A percentile compares a stretch with the other conserved stretches of the same genome.
Conservation (phyloP, 2,888 invertebrate genomes). For the Zygaena filipendulae region DNA sequence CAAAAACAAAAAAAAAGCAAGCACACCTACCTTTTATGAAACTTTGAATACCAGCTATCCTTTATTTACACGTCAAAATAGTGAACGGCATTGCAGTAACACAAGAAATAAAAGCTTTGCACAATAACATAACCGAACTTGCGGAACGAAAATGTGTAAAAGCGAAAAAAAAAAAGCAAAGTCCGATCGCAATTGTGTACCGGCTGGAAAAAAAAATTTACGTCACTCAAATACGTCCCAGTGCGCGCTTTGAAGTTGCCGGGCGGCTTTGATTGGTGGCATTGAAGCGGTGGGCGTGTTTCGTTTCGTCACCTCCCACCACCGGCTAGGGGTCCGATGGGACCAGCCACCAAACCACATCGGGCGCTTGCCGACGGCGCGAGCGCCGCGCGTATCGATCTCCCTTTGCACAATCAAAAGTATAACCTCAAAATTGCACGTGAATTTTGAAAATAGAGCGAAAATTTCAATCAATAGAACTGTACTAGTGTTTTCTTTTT, state of each 20-base stretch:
- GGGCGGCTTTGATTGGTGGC: slow-evolving; percentile 34
- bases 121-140: no score
- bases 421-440: slow-evolving; percentile 33
- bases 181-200: slow-evolving; percentile 40
- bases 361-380: slow-evolving; percentile 61
- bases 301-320: slow-evolving; percentile 39
- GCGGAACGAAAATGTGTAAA: slow-evolving; percentile 26
- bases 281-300: slow-evolving; percentile 40
- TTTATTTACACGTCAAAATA: slow-evolving; percentile 37
- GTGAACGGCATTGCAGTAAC: slow-evolving; percentile 40
- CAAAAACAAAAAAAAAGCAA: no score
- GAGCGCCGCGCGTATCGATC: slow-evolving; percentile 38
- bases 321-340: slow-evolving; percentile 44
- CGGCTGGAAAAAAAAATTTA: slow-evolving; percentile 54
- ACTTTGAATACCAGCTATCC: no score
- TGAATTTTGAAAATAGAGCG: no score
- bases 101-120: slow-evolving; percentile 34
- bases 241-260: slow-evolving; percentile 47
- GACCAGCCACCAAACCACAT: slow-evolving; percentile 49
- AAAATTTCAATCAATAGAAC: slow-evolving; percentile 21
- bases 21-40: no score
- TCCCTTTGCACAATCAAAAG: slow-evolving; percentile 16
- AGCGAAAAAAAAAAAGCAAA: slow-evolving; percentile 27
- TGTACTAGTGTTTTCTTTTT: no score
- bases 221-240: slow-evolving; percentile 57